These are phyloP conservation scores for Siderastrea radians DNA, from an alignment of 92 coral and sea anemone genomes.

Conservation along the genomic window DNA sequence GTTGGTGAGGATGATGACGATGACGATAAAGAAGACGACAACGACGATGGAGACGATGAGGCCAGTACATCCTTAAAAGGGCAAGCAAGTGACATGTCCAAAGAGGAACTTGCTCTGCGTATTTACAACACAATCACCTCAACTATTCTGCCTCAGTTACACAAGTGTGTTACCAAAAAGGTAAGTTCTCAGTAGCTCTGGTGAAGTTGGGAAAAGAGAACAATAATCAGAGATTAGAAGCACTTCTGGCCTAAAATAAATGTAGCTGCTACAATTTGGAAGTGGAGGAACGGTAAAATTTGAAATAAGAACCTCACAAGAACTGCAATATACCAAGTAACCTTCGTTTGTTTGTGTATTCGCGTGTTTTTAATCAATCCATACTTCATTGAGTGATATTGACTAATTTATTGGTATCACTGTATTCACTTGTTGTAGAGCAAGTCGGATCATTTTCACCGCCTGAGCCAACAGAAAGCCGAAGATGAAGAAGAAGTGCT, in stretches of 20 bases:
- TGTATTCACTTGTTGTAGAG: conserved; percentile 11
- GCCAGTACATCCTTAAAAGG: conserved; percentile 24
- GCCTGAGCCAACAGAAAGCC: conserved; percentile 77
- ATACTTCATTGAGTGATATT: too few species aligned
- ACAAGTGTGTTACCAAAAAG: conserved; percentile 90
- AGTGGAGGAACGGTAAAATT: too few species aligned
- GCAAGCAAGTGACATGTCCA: conserved; percentile 17
- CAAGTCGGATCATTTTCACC: conserved; percentile 72
- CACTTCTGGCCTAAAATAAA: too few species aligned
- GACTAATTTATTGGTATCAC: too few species aligned
- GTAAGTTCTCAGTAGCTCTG: conserved; percentile 30
- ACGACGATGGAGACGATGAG: conserved; percentile 61
- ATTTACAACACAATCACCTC: conserved; percentile 84
- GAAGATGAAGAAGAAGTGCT: conserved; percentile 90
- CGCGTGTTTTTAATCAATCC: too few species aligned
- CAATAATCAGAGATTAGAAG: too few species aligned
- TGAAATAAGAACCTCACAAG: too few species aligned
- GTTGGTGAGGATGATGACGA: conserved; percentile 25
- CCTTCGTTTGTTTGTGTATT: too few species aligned
- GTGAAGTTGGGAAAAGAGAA: too few species aligned
- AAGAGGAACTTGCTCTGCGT: conserved; percentile 69
- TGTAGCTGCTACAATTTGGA: too few species aligned
- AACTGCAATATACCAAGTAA: too few species aligned
- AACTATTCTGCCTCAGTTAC: conserved; percentile 87
- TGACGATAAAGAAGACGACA: conserved; percentile 45